Percentiles rank a stretch among this genome's conserved stretches.
Evolutionary conservation across 1,140 invertebrate genomes (phyloP).

Genomic region (Drosophila parvula): DNA sequence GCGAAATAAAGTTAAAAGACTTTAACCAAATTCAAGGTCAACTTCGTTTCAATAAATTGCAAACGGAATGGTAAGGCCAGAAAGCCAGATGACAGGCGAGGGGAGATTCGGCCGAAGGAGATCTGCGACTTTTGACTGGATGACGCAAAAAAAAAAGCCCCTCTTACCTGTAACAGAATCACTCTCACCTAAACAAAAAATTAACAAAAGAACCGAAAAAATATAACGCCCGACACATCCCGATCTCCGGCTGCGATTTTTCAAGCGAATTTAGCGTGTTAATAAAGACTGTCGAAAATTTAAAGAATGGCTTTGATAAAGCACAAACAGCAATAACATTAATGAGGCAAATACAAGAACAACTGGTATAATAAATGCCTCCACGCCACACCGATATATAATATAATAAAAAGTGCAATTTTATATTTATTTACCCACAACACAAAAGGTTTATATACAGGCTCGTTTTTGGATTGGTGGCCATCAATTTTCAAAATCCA

Average conservation of each 20-base stretch:
- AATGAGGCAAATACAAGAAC: conserved; percentile 55
- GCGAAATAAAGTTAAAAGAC: conserved; percentile 79
- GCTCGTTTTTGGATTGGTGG: conserved; percentile 15
- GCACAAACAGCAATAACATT: conserved; percentile 40
- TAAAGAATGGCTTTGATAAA: conserved; percentile 73
- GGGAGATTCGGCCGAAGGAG: conserved; percentile 24
- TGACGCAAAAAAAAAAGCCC: conserved; percentile 58
- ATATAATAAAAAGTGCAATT: conserved; percentile 61
- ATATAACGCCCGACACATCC: conserved; percentile 5
- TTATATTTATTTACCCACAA: conserved; percentile 51
- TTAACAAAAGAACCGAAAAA: background rate
- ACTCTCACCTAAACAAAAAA: conserved; percentile 21
- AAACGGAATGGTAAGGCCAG: conserved; percentile 64
- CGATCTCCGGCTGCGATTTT: conserved; percentile 40
- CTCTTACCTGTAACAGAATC: conserved; percentile 72
- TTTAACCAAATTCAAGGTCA: conserved; percentile 82
- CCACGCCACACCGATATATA: conserved; percentile 20
- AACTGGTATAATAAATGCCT: conserved; percentile 60
- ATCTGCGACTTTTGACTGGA: conserved; percentile 60
- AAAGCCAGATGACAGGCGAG: conserved; percentile 30
- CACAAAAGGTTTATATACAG: conserved; percentile 26
- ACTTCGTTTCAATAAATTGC: conserved; percentile 81
- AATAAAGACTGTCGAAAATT: conserved; percentile 77
- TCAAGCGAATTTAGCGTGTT: conserved; percentile 62
- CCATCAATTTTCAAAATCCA: conserved; percentile 13